Conservation (phyloP, 2,113 vertebrate species). For the Nothocercus nigrocapillus region DNA sequence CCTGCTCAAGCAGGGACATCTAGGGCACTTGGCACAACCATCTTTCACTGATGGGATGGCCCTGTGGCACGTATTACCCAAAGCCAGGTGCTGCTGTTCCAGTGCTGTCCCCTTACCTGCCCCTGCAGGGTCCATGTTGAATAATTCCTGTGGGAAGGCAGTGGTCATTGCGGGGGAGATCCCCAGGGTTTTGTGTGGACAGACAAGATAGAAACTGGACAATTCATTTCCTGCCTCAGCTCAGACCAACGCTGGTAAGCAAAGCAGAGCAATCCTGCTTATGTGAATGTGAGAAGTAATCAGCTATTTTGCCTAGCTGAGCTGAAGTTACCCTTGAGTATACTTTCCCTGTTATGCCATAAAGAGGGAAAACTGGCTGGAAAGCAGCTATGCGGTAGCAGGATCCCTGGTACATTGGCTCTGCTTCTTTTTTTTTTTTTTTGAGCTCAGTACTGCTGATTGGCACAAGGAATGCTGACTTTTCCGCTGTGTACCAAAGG, state of each 20-base stretch:
- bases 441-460: rapidly evolving
- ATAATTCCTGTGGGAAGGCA: background rate
- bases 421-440: background rate
- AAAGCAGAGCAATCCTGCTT: background rate
- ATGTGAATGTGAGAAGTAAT: background rate
- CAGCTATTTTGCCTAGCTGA: background rate
- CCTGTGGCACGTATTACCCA: background rate
- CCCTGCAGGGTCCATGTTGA: background rate
- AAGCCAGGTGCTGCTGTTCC: background rate
- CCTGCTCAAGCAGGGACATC: too few relatives aligned
- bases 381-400: background rate
- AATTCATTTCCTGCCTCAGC: background rate
- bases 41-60: background rate
- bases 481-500: background rate
- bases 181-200: background rate
- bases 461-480: background rate
- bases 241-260: background rate
- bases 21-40: too few relatives aligned
- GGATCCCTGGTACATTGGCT: background rate
- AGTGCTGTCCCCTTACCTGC: background rate
- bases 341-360: background rate
- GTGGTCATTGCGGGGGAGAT: background rate
- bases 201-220: background rate
- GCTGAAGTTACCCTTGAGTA: background rate
- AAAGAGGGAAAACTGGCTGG: background rate